Conservation (phyloP, 30 jellyfish, hydroid and myxozoan species). For the Turritopsis dohrnii region DNA sequence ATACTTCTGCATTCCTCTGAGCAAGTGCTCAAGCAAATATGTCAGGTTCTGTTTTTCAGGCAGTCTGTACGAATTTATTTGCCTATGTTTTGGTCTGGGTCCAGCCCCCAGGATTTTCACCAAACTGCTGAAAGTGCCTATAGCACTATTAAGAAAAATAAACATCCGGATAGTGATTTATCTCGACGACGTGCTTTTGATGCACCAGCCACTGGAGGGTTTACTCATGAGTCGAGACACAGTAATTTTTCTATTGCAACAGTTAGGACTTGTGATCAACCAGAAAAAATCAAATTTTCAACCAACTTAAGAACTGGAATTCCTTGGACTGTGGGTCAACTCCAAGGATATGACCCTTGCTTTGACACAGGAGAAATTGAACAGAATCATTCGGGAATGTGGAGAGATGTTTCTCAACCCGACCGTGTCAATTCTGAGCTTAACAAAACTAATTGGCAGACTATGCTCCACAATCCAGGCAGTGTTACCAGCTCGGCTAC, state of each 20-base stretch:
- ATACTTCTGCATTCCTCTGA: background rate
- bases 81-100: background rate
- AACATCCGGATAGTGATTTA: background rate
- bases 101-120: background rate
- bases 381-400: too few relatives aligned
- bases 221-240: background rate
- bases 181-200: background rate
- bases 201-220: background rate
- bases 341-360: background rate
- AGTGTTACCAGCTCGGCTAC: too few relatives aligned
- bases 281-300: background rate
- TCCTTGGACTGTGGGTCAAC: background rate
- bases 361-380: too few relatives aligned
- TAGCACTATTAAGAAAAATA: background rate
- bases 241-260: background rate
- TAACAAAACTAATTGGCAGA: too few relatives aligned
- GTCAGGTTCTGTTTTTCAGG: background rate
- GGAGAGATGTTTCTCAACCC: too few relatives aligned
- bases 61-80: background rate
- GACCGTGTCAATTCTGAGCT: too few relatives aligned
- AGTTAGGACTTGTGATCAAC: background rate
- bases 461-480: too few relatives aligned
- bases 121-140: background rate
- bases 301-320: background rate
- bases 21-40: background rate